phyloP scores from a whole-genome alignment of 2,113 vertebrate species.

The Aix galericulata region DNA sequence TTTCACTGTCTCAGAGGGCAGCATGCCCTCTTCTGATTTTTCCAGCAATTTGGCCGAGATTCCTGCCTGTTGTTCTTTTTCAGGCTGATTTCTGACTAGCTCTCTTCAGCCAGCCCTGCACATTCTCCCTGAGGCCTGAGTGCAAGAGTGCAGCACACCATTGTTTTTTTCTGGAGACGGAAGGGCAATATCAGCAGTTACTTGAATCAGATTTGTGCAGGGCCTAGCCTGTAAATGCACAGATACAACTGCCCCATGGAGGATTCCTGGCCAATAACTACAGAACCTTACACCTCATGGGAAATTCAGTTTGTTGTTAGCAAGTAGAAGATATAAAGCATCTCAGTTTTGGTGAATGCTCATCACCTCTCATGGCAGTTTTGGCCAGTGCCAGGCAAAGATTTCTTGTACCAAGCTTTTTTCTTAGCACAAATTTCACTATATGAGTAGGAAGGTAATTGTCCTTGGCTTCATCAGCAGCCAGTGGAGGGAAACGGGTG shows the following conservation, averaged over 20 bases:
- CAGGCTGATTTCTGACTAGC: background rate
- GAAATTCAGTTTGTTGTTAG: background rate
- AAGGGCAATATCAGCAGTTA: background rate
- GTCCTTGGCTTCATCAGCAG: background rate
- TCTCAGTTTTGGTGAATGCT: background rate
- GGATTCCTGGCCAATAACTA: background rate
- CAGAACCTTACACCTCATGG: background rate
- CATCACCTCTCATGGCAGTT: background rate
- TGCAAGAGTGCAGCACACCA: background rate
- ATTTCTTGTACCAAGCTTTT: background rate
- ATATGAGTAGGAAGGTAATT: background rate
- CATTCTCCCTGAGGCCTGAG: background rate
- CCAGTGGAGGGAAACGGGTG: background rate
- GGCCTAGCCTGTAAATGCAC: background rate
- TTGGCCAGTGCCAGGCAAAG: background rate
- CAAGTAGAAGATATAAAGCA: background rate
- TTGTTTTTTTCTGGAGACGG: background rate
- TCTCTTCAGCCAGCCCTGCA: background rate
- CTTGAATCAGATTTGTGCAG: background rate
- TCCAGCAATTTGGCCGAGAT: background rate
- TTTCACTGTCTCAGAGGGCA: background rate
- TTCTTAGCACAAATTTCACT: background rate
- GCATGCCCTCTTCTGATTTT: background rate
- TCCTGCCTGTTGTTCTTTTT: background rate
- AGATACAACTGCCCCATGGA: accelerated